Evolutionary conservation across 2,797 vertebrate genomes (phyloP).

Genomic region (Argentina silus): DNA sequence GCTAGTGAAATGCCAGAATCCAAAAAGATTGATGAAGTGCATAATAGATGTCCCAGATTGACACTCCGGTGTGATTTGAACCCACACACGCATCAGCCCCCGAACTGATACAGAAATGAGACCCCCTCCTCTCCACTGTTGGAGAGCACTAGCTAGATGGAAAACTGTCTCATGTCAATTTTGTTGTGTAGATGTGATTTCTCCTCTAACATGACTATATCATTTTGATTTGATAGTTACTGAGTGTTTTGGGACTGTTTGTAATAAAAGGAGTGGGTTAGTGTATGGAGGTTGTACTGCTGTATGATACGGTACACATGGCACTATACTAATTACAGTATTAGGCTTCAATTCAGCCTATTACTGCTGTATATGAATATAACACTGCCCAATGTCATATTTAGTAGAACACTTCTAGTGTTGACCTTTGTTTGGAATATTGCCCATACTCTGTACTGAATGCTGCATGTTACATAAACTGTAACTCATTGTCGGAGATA

Average conservation of each 20-base stretch:
- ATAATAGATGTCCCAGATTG: conserved; percentile 81
- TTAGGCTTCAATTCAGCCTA: no score
- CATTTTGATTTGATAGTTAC: conserved; percentile 32
- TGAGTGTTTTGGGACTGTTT: background rate
- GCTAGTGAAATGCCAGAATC: conserved; percentile 81
- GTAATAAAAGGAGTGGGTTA: background rate
- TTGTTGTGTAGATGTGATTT: conserved; percentile 65
- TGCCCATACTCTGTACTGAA: no score
- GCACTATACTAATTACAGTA: no score
- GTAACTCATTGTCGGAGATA: no score
- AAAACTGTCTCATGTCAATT: conserved; percentile 69
- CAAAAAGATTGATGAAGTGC: conserved; percentile 82
- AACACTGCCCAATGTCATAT: no score
- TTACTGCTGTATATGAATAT: no score
- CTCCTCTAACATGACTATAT: conserved; percentile 65
- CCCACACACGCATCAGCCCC: conserved; percentile 67
- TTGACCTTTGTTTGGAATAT: no score
- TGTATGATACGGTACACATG: background rate
- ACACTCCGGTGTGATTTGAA: conserved; percentile 69
- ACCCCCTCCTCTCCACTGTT: conserved; percentile 39
- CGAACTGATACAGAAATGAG: conserved; percentile 75
- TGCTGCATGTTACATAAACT: no score
- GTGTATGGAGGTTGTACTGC: background rate
- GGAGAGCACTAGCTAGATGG: conserved; percentile 65
- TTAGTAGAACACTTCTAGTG: no score